Percentiles rank a stretch among this genome's conserved stretches.
Conservation (phyloP, 2,113 vertebrate species). For the Pangasianodon hypophthalmus region DNA sequence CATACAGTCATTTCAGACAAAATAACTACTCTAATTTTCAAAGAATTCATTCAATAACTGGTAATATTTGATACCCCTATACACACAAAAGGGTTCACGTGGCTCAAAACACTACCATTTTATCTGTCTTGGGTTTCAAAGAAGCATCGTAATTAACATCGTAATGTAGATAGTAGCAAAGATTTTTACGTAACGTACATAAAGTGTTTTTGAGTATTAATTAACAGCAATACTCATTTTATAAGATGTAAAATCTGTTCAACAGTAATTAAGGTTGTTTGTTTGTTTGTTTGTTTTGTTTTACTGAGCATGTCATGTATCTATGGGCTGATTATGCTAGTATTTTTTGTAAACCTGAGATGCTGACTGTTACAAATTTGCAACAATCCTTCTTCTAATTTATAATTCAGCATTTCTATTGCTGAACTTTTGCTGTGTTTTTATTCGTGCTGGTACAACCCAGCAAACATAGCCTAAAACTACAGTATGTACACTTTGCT, state of each 20-base stretch:
- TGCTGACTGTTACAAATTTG: not conserved
- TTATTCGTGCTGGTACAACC: not conserved
- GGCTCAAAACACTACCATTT: not conserved
- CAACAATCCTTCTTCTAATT: not conserved
- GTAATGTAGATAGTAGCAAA: not conserved
- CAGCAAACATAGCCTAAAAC: not conserved
- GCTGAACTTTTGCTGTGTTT: not conserved
- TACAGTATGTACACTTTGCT: not conserved
- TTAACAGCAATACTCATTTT: not conserved
- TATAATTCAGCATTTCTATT: not conserved
- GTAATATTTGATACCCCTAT: not conserved
- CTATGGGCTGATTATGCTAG: not conserved
- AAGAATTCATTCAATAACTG: not conserved
- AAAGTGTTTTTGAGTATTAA: not conserved
- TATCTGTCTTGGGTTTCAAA: not conserved
- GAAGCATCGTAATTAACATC: not conserved
- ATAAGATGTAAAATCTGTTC: not conserved
- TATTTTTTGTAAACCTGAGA: not conserved
- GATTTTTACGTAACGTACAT: not conserved
- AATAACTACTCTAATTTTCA: not conserved
- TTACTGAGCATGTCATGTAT: not conserved
- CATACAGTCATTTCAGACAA: not conserved
- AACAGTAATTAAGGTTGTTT: not conserved
- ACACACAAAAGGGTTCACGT: not conserved
- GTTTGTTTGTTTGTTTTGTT: not conserved